Percentiles rank a stretch among this genome's conserved stretches.
Conservation (phyloP, 2,888 invertebrate species). For the Tetramorium bicarinatum region DNA sequence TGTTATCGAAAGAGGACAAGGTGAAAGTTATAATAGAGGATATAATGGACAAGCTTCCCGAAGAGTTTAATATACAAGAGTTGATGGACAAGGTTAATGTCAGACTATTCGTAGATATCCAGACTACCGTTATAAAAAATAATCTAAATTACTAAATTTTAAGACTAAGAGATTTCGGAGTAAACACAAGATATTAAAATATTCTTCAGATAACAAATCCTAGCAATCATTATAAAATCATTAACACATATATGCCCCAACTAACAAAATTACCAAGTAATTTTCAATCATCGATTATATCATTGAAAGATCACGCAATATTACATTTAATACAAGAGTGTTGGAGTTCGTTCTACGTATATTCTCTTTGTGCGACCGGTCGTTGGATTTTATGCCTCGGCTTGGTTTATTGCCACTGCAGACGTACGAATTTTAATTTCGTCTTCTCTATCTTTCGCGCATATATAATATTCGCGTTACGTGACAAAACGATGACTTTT, state of each 20-base stretch:
- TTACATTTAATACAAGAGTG: neutral
- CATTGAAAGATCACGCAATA: neutral
- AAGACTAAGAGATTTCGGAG: neutral
- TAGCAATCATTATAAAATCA: neutral
- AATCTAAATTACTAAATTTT: neutral
- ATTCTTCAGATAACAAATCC: neutral
- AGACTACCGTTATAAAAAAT: neutral
- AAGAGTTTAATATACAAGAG: conserved; percentile 95
- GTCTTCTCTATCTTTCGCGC: neutral
- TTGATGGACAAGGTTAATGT: conserved; percentile 91
- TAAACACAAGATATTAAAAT: neutral
- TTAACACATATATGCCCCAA: neutral
- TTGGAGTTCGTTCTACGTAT: neutral
- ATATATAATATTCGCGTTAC: neutral
- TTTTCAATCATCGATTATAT: neutral
- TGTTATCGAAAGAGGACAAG: conserved; percentile 94
- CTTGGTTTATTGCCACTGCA: neutral
- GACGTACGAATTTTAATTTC: neutral
- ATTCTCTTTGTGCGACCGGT: neutral
- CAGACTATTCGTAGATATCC: neutral
- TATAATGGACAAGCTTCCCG: conserved; percentile 95
- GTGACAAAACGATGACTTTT: neutral
- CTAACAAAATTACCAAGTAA: neutral
- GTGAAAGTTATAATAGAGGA: conserved; percentile 91
- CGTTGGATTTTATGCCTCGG: neutral